Percentiles rank a stretch among this genome's conserved stretches.
phyloP scores from a whole-genome alignment of 2,888 invertebrate species.

The Drosophila kambysellisi region DNA sequence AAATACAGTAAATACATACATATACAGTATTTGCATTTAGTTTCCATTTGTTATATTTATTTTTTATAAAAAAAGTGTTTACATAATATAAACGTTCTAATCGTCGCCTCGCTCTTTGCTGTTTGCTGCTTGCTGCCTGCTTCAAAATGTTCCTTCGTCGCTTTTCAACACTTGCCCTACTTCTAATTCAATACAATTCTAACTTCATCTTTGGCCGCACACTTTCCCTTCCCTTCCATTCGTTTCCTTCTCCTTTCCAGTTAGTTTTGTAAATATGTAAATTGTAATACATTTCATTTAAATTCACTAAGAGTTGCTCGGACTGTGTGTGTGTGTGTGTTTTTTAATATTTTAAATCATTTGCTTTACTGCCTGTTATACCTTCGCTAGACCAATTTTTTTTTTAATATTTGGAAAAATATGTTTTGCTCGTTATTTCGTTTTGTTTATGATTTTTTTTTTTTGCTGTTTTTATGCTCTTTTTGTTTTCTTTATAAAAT shows the following conservation, averaged over 20 bases:
- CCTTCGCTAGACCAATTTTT: constrained; percentile 73
- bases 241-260: constrained; percentile 17
- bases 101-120: constrained; percentile 15
- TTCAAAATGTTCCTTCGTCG: constrained; percentile 32
- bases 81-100: constrained; percentile 44
- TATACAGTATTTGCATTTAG: constrained; percentile 47
- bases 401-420: constrained; percentile 66
- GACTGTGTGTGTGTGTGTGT: constrained; percentile 57
- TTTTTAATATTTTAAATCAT: constrained; percentile 34
- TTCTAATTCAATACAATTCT: constrained; percentile 67
- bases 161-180: constrained; percentile 33
- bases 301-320: constrained; percentile 82
- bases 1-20: constrained; percentile 67
- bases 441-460: constrained; percentile 40
- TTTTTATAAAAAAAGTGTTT: constrained; percentile 48
- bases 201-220: constrained; percentile 62
- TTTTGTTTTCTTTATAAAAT: constrained; percentile 73
- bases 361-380: constrained; percentile 56
- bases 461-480: constrained; percentile 53
- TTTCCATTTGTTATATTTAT: constrained; percentile 36
- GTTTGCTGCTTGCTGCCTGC: constrained; percentile 19
- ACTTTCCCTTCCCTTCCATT: constrained; percentile 35
- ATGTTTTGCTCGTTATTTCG: constrained; percentile 58
- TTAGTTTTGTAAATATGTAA: constrained; percentile 69
- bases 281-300: constrained; percentile 70